Percentiles rank a stretch among this genome's conserved stretches.
Conservation (phyloP, 37 sponge, comb jelly and placozoan species). For the Amphimedon queenslandica region DNA sequence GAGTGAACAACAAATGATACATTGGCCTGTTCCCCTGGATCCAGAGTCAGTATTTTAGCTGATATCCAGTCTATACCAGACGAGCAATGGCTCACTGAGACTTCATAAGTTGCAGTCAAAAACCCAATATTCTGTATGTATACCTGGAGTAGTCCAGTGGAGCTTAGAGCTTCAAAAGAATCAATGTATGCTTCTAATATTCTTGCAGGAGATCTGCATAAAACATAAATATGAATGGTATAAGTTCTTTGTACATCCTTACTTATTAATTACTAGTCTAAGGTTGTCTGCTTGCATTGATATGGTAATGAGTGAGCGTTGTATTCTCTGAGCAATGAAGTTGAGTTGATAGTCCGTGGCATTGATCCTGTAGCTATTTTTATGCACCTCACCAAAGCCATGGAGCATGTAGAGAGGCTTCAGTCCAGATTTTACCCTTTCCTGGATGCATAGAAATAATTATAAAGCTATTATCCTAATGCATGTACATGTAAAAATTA, state of each 20-base stretch:
- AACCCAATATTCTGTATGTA: constrained; percentile 67
- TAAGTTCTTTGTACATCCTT: background rate
- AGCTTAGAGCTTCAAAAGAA: constrained; percentile 70
- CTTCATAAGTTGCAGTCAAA: constrained; percentile 62
- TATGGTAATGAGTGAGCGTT: constrained; percentile 40
- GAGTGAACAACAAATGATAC: constrained; percentile 65
- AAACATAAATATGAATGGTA: background rate
- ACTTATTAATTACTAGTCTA: constrained; percentile 33
- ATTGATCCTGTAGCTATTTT: constrained; percentile 16
- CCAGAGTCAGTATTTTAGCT: constrained; percentile 30
- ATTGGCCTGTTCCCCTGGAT: constrained; percentile 40
- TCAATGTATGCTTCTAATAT: constrained; percentile 70
- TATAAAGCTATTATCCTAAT: background rate
- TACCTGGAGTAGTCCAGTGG: constrained; percentile 41
- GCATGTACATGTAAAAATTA: constrained; percentile 17
- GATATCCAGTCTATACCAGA: constrained; percentile 73
- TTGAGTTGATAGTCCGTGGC: constrained; percentile 39
- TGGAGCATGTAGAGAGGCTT: constrained; percentile 47
- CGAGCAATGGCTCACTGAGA: constrained; percentile 72
- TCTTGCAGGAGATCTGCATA: constrained; percentile 58
- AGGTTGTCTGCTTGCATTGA: constrained; percentile 70
- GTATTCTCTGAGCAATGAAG: constrained; percentile 40
- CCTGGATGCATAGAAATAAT: constrained; percentile 20
- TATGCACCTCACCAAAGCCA: constrained; percentile 54
- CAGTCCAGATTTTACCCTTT: constrained; percentile 12